Evolutionary conservation across 2,888 invertebrate genomes (phyloP), one percentile per base, ranked within the genome.

Genomic region (Crematogaster levior): DNA sequence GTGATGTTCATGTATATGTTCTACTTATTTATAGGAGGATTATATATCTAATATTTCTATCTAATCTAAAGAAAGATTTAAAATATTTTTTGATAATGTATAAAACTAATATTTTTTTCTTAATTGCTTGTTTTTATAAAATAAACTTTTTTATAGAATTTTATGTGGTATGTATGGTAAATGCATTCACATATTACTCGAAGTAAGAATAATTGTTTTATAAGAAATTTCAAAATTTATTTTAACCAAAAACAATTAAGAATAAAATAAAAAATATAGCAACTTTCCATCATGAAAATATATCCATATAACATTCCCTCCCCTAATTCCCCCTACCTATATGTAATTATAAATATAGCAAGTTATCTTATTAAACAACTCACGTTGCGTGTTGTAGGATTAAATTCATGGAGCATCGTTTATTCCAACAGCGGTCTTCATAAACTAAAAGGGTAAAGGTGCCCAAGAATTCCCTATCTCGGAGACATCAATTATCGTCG

Each of bases 401-500:
- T 77, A 68, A 77, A 66, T 56, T 77, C 51, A 37, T 15, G n/a
- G 15, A 1, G 37, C 24, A 51, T 46, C 81, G 65, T 34, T 81
- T 77, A 80, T 80, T 81, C 27, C 81, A 51, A 81, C 27, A 51
- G 43, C 15, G 63, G 40, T 10, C 21, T 53, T 56, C 77, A 58
- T 63, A 73, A 70, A 61, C 72, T 18, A 60, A 73, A 81, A 51
- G n/a, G 40, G 68, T 46, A 68, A 24, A 63, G 34, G 21, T 61
- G 70, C 70, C 40, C 61, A 81, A 84, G 77, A 82, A 86, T 79
- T 75, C 37, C 63, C 56, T 83, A 70, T 63, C 77, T 74, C 63
- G 51, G 61, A 56, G 74, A 81, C 85, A 85, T 87, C 85, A 81
- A 88, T 88, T 88, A 88, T 84, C 85, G 75, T 84, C 81, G 80